Evolutionary conservation across 2,113 vertebrate species (phyloP), one percentile per base, ranked within the genome.

Genomic region (Microcebus lehilahytsara): DNA sequence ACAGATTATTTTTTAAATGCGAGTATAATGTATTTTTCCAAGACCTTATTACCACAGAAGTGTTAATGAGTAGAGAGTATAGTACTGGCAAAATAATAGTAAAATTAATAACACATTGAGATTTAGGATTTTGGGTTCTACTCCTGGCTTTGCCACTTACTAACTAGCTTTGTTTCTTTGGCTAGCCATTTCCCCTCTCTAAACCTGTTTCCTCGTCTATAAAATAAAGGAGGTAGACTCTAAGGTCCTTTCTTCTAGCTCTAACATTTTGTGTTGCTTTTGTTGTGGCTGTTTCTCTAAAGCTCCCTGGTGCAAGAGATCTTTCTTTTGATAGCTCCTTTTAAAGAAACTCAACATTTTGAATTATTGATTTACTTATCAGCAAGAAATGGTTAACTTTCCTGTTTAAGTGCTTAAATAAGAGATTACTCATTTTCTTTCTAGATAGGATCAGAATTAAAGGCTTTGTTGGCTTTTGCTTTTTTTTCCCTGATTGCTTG

Each of bases 241-340:
- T 85, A 22, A 66, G 34, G 6, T 71, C 7, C 9, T 49, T 83
- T 78, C 42, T 87, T 96, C n/a, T 60, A 69, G 30, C 30, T 67
- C 23, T 97, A 67, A 93, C 16, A 40, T 93, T 94, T 94, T 95
- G 22, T 97, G 53, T 89, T 83, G n/a, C 37, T 95, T 95, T 93
- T 80, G 9, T 89, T 88, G 71, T 42, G 42, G 34, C 56, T 85
- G 2, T 94, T 96, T 89, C 58, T 92, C 19, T 92, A 85, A 92
- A 95, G 37, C 51, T 88, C 13, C 25, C 25, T 80, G 51, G 67
- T 83, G 6, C 23, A 81, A 53, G 79, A 77, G 62, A 81, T 60
- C 23, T 8, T 51, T 96, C n/a, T 96, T 22, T 83, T 81, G 40
- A 74, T 92, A 22, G 19, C 23, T 95, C 7, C 19, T 89, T 71